Evolutionary conservation across 2,888 invertebrate species (phyloP).

Genomic region (Troglohyphantes excavatus): DNA sequence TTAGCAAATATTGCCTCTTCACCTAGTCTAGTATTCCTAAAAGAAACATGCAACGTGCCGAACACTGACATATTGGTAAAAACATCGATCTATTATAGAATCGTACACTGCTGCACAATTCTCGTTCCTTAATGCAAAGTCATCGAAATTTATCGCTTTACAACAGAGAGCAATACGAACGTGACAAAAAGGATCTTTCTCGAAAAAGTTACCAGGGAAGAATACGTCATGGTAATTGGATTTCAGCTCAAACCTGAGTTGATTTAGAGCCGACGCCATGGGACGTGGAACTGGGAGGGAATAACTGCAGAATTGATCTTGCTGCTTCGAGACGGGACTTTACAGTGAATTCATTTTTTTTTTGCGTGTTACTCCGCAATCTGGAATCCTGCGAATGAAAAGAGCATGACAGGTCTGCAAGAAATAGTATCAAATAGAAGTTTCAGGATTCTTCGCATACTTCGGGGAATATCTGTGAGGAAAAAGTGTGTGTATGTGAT

Average conservation of each 20-base stretch:
- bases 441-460: too few relatives aligned
- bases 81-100: constrained; percentile 10
- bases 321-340: neutral
- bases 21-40: too few relatives aligned
- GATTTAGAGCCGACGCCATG: constrained; percentile 11
- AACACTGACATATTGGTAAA: neutral
- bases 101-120: constrained; percentile 9
- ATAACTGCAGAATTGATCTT: constrained; percentile 45
- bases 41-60: too few relatives aligned
- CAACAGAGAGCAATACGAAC: constrained; percentile 24
- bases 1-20: too few relatives aligned
- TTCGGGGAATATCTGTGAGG: too few relatives aligned
- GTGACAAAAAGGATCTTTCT: constrained; percentile 49
- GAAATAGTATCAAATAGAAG: neutral
- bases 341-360: constrained; percentile 42
- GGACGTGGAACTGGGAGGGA: constrained; percentile 27
- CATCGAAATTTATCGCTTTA: constrained; percentile 55
- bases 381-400: constrained; percentile 7
- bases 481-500: too few relatives aligned
- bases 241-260: constrained; percentile 53
- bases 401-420: constrained; percentile 11
- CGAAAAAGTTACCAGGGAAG: constrained; percentile 6
- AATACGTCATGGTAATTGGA: constrained; percentile 66
- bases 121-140: constrained; percentile 47
- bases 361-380: neutral